A percentile compares a stretch with the other conserved stretches of the same genome.
Evolutionary conservation across 2,888 invertebrate genomes (phyloP).

Genomic region (Lepidocyrtinus sp.): DNA sequence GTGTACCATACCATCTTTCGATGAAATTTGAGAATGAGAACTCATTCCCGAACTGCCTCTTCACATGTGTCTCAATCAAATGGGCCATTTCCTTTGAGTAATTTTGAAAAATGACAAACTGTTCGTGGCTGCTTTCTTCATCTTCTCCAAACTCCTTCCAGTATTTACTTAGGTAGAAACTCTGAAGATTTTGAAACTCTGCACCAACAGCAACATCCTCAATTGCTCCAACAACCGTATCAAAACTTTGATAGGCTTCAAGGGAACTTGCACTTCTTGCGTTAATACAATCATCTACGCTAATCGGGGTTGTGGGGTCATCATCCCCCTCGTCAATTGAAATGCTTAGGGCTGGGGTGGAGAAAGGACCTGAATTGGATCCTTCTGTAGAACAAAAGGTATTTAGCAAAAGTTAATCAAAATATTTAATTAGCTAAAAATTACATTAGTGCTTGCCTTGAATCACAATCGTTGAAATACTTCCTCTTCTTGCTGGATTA

Average conservation of each 20-base stretch:
- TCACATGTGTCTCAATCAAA: conserved; percentile 55
- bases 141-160: conserved; percentile 56
- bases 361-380: conserved; percentile 42
- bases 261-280: conserved; percentile 15
- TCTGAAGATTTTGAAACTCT: conserved; percentile 58
- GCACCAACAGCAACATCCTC: conserved; percentile 58
- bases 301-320: conserved; percentile 33
- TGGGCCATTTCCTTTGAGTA: conserved; percentile 63
- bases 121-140: conserved; percentile 52
- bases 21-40: conserved; percentile 51
- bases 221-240: conserved; percentile 57
- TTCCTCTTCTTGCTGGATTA: conserved; percentile 28
- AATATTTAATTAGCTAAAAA: not conserved
- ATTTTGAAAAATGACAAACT: conserved; percentile 58
- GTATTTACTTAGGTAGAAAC: conserved; percentile 54
- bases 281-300: conserved; percentile 14
- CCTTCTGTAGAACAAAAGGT: conserved; percentile 28
- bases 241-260: conserved; percentile 47
- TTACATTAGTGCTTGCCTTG: conserved; percentile 30
- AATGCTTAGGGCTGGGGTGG: conserved; percentile 43
- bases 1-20: conserved; percentile 44
- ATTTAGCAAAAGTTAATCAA: not conserved
- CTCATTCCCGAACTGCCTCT: conserved; percentile 51
- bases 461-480: conserved; percentile 38
- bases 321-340: conserved; percentile 48